These are phyloP conservation scores for Dasysyrphus tricinctus DNA, from an alignment of 2,888 invertebrate genomes.

Conservation along the genomic window DNA sequence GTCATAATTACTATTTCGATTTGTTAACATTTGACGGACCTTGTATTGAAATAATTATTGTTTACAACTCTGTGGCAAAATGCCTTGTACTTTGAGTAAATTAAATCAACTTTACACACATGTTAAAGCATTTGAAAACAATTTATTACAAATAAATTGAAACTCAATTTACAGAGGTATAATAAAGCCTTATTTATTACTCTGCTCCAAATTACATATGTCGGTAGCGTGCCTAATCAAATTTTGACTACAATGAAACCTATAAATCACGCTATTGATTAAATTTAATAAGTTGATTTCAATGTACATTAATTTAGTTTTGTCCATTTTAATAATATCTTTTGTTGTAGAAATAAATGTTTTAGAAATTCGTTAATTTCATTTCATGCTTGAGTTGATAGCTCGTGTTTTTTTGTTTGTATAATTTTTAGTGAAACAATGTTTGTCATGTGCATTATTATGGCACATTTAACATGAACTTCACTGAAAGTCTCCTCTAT, in stretches of 20 bases:
- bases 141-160: no score
- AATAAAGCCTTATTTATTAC: background rate
- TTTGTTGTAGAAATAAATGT: background rate
- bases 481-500: background rate
- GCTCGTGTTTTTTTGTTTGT: background rate
- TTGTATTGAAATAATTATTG: no score
- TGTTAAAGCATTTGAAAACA: no score
- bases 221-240: background rate
- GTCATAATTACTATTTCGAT: no score
- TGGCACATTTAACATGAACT: slow-evolving; percentile 34
- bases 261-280: background rate
- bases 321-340: background rate
- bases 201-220: background rate
- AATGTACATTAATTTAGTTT: background rate
- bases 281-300: background rate
- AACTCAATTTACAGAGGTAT: no score
- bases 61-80: no score
- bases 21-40: no score
- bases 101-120: no score
- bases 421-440: slow-evolving; percentile 23
- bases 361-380: background rate
- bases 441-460: slow-evolving; percentile 47
- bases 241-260: background rate
- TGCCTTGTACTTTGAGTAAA: no score
- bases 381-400: background rate